Conservation (phyloP, 2,888 invertebrate genomes). For the Reticulitermes lucifugus region DNA sequence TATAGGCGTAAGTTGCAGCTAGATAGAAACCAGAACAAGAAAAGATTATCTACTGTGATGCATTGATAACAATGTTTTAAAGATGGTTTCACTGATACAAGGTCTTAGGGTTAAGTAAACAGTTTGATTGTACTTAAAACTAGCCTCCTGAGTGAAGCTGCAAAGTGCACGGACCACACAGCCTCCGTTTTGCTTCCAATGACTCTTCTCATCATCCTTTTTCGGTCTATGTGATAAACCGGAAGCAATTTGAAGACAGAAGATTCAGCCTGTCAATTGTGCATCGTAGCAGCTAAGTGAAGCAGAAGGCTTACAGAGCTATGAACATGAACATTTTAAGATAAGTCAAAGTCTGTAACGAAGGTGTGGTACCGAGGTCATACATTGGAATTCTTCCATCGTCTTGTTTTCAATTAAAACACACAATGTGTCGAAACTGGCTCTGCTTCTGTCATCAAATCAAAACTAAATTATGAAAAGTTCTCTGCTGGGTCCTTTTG, state of each 20-base stretch:
- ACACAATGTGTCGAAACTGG: no score
- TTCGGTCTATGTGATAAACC: neutral
- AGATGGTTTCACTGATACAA: neutral
- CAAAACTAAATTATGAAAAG: no score
- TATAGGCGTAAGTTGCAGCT: neutral
- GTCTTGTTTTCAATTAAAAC: no score
- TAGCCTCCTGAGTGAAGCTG: neutral
- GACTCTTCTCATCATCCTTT: neutral
- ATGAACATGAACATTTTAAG: neutral
- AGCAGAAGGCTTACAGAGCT: neutral
- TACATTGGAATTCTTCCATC: no score
- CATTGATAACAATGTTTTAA: neutral
- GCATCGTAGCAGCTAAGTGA: neutral
- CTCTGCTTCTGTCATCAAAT: no score
- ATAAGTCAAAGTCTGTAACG: no score
- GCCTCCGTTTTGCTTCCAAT: neutral
- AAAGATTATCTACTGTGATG: neutral
- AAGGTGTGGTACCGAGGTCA: no score
- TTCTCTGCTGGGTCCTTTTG: no score
- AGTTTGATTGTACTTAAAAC: neutral
- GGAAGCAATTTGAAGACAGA: neutral
- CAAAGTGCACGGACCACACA: neutral
- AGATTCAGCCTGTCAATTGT: neutral
- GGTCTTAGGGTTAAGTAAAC: neutral
- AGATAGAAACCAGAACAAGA: neutral